These are phyloP conservation scores for Euborellia annulipes DNA, from an alignment of 1,140 invertebrate species.

Conservation along the genomic window DNA sequence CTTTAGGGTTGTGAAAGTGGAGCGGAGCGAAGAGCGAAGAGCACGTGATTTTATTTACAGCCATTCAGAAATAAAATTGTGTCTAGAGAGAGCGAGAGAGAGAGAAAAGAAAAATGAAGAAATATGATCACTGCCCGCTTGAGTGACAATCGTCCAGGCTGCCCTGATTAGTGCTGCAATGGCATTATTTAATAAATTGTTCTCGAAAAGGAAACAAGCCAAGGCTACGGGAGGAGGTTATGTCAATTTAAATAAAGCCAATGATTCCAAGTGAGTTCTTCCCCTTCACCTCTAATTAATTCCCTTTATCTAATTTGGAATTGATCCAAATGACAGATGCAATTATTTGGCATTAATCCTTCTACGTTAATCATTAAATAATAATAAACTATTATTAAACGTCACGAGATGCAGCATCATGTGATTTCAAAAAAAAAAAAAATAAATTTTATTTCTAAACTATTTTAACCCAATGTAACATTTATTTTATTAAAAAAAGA, in stretches of 20 bases:
- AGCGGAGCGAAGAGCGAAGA: no score
- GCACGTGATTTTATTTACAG: slow-evolving; percentile 42
- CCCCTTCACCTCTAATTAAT: slow-evolving; percentile 7
- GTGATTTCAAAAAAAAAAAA: no score
- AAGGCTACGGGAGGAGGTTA: not conserved
- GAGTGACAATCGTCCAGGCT: slow-evolving; percentile 15
- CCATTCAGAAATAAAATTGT: slow-evolving; percentile 21
- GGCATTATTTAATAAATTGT: slow-evolving; percentile 33
- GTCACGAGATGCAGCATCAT: no score
- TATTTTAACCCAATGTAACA: no score
- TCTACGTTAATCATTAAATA: no score
- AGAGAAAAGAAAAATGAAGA: slow-evolving; percentile 26
- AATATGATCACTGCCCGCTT: slow-evolving; percentile 18
- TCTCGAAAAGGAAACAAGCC: slow-evolving; percentile 22
- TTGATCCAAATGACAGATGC: slow-evolving; percentile 9
- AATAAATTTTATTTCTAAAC: no score
- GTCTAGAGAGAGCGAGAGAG: slow-evolving; percentile 24
- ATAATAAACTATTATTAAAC: no score
- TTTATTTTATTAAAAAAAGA: no score
- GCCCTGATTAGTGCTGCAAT: no score
- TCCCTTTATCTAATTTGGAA: slow-evolving; percentile 4
- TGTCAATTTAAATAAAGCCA: slow-evolving; percentile 8
- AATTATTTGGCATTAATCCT: slow-evolving; percentile 17
- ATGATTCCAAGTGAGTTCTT: slow-evolving; percentile 15
- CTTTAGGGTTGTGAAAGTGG: slow-evolving; percentile 15